phyloP scores from a whole-genome alignment of 2,888 invertebrate species.

The Cosmorhoe ocellata region DNA sequence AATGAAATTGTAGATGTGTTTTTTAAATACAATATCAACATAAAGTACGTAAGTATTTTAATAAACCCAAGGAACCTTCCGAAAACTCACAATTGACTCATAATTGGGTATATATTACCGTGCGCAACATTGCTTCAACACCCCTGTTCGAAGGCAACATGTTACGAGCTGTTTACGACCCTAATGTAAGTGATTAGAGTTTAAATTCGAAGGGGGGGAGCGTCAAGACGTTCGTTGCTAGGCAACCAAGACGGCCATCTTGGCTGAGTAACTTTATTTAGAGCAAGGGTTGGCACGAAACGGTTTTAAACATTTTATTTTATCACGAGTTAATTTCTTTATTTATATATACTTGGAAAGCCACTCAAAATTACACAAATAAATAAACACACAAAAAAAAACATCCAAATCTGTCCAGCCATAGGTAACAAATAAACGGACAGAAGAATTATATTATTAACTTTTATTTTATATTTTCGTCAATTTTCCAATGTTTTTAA shows the following conservation, averaged over 20 bases:
- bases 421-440: too few species aligned
- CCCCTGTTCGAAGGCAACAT: conserved; percentile 29
- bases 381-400: too few species aligned
- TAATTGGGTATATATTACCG: conserved; percentile 35
- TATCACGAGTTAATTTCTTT: too few species aligned
- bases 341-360: too few species aligned
- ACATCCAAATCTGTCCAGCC: too few species aligned
- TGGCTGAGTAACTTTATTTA: conserved; percentile 59
- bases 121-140: conserved; percentile 27
- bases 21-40: conserved; percentile 1
- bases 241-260: conserved; percentile 69
- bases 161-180: conserved; percentile 29
- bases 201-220: conserved; percentile 32
- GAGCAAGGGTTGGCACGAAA: conserved; percentile 63
- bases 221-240: conserved; percentile 59
- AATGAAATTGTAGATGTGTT: too few species aligned
- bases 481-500: too few species aligned
- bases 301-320: not conserved
- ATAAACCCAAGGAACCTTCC: conserved; percentile 14
- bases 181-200: conserved; percentile 39
- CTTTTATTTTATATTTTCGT: too few species aligned
- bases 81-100: conserved; percentile 19
- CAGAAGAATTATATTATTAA: too few species aligned
- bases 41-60: conserved; percentile 7
- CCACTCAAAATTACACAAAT: too few species aligned